Evolutionary conservation across 2,888 invertebrate genomes (phyloP).

Genomic region (Ophioninae sp.): DNA sequence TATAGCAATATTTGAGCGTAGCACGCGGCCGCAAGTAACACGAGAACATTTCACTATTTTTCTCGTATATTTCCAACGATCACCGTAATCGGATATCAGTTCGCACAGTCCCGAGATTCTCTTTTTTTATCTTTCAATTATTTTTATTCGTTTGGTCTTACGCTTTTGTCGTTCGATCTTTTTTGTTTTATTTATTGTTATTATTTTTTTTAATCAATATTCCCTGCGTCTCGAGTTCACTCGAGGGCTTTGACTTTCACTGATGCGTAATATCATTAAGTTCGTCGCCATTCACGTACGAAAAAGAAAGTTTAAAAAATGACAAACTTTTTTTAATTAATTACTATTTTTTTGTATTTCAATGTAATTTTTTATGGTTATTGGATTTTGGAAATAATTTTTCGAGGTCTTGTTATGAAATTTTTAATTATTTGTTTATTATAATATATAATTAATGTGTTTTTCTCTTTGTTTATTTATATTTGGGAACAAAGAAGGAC

Average conservation of each 20-base stretch:
- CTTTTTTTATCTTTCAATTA: conserved; percentile 11
- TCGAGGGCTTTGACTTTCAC: conserved; percentile 51
- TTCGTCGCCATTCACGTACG: not conserved
- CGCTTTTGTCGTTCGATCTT: conserved; percentile 21
- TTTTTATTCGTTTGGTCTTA: conserved; percentile 2
- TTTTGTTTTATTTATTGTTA: conserved; percentile 8
- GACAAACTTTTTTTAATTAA: no score
- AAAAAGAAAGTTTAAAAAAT: no score
- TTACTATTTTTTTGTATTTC: no score
- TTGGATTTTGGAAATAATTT: no score
- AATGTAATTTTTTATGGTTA: no score
- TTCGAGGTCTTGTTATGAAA: no score
- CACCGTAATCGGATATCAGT: conserved; percentile 43
- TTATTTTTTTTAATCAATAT: not conserved
- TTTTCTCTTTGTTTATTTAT: not conserved
- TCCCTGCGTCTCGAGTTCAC: conserved; percentile 1
- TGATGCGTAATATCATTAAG: not conserved
- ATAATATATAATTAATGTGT: no score
- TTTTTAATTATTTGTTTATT: no score
- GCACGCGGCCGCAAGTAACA: conserved; percentile 42
- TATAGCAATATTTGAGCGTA: conserved; percentile 29
- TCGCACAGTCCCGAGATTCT: conserved; percentile 23
- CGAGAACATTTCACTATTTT: conserved; percentile 40
- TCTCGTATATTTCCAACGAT: conserved; percentile 7
- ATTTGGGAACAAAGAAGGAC: not conserved